A percentile compares a stretch with the other conserved stretches of the same genome.
phyloP scores from a whole-genome alignment of 64 coral and sea anemone genomes.

The Pocillopora verrucosa region DNA sequence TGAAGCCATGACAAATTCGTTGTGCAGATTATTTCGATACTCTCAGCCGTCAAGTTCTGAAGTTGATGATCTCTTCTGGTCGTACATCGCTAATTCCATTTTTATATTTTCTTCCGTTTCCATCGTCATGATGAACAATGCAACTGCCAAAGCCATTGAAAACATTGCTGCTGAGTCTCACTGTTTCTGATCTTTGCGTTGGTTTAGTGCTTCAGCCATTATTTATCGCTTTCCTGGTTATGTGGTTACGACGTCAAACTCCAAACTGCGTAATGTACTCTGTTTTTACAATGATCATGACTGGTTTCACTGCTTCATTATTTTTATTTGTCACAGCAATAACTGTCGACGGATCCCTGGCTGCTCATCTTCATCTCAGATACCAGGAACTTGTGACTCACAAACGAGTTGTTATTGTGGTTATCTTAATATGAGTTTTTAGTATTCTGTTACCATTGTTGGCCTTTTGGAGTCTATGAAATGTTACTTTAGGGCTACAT shows the following conservation, averaged over 20 bases:
- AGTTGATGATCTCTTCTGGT: not conserved
- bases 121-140: not conserved
- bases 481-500: not conserved
- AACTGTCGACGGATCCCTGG: not conserved
- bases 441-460: not conserved
- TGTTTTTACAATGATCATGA: not conserved
- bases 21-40: not conserved
- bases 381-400: not conserved
- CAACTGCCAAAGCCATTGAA: not conserved
- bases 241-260: not conserved
- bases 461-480: too few species aligned
- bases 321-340: not conserved
- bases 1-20: not conserved
- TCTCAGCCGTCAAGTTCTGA: not conserved
- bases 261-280: not conserved
- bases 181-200: not conserved
- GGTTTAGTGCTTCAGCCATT: slow-evolving; percentile 4
- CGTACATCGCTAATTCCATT: not conserved
- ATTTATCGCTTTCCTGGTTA: not conserved
- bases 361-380: slow-evolving; percentile 3
- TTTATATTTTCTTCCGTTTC: not conserved
- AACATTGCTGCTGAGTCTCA: not conserved
- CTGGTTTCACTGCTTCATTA: not conserved
- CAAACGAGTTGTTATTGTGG: not conserved
- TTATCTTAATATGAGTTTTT: not conserved